Conservation (phyloP, 1,140 invertebrate genomes). For the Eurosta solidaginis region DNA sequence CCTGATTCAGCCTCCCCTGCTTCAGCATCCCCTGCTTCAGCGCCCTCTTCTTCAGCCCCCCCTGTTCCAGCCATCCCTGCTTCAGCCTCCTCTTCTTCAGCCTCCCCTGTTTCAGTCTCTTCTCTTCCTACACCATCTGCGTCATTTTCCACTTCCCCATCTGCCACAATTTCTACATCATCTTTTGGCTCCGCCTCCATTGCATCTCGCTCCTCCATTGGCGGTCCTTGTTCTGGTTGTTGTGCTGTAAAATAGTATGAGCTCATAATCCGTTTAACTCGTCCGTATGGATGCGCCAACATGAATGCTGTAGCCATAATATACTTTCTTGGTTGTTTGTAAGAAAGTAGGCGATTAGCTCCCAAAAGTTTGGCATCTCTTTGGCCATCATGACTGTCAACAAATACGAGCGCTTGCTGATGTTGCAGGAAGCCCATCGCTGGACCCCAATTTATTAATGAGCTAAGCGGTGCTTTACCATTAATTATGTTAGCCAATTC, state of each 20-base stretch:
- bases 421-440: constrained; percentile 65
- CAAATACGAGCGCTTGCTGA: constrained; percentile 65
- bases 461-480: constrained; percentile 32
- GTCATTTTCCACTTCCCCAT: background rate
- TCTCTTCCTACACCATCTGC: background rate
- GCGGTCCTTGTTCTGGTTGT: constrained; percentile 64
- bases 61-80: background rate
- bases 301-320: constrained; percentile 78
- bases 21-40: constrained; percentile 62
- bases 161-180: constrained; percentile 36
- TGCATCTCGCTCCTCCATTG: constrained; percentile 59
- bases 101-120: background rate
- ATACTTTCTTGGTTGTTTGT: constrained; percentile 65
- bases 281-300: constrained; percentile 76
- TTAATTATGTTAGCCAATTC: constrained; percentile 62
- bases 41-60: background rate
- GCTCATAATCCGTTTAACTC: constrained; percentile 71
- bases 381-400: constrained; percentile 70
- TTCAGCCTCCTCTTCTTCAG: background rate
- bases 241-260: constrained; percentile 63
- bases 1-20: background rate
- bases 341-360: constrained; percentile 61
- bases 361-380: constrained; percentile 62
- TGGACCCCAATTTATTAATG: constrained; percentile 62
- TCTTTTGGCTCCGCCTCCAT: background rate